phyloP scores from a whole-genome alignment of 2,797 vertebrate genomes.

The Chlorospingus semifuscus region DNA sequence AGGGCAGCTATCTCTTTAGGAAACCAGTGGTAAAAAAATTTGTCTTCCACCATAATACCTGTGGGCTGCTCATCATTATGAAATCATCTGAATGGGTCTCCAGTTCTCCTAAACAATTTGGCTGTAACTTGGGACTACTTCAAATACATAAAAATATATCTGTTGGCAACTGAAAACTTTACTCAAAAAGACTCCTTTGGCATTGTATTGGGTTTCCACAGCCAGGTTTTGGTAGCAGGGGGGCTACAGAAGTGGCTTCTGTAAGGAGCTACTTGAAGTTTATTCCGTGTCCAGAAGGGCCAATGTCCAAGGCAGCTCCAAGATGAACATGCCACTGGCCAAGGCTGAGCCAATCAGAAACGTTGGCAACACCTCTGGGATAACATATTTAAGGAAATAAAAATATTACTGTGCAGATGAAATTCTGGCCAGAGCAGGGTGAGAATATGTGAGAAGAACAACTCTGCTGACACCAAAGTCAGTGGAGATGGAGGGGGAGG shows the following conservation, averaged over 20 bases:
- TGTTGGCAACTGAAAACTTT: neutral
- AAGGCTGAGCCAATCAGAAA: neutral
- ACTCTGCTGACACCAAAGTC: neutral
- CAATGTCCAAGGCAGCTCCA: neutral
- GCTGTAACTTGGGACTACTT: neutral
- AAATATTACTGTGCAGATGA: neutral
- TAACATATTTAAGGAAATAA: neutral
- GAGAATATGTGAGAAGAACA: neutral
- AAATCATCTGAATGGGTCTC: neutral
- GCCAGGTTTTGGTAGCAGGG: neutral
- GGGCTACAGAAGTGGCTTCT: neutral
- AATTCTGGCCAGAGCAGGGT: neutral
- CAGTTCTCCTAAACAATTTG: neutral
- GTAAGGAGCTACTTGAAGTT: neutral
- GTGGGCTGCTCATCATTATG: neutral
- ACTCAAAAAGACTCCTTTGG: neutral
- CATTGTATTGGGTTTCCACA: neutral
- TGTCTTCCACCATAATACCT: neutral
- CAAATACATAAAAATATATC: neutral
- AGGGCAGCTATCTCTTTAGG: neutral
- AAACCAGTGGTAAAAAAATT: neutral
- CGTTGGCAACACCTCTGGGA: neutral
- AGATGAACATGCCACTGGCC: rapidly evolving
- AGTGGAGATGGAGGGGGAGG: rapidly evolving
- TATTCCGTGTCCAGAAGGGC: neutral